A percentile compares a stretch with the other conserved stretches of the same genome.
Conservation (phyloP, 2,113 vertebrate species). For the Macrotis lagotis region DNA sequence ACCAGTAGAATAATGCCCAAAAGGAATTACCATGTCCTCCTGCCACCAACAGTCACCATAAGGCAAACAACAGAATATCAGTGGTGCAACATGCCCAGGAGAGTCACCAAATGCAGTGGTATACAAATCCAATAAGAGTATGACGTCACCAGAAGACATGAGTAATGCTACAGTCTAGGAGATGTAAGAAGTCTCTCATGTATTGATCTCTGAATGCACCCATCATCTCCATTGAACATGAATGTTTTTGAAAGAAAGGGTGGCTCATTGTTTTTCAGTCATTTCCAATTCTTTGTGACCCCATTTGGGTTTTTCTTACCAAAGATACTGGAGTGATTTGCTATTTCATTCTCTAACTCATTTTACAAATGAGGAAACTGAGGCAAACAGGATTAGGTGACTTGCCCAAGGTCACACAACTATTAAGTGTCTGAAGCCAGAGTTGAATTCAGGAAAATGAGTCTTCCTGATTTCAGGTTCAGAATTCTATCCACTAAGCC, state of each 20-base stretch:
- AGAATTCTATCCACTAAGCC: neutral
- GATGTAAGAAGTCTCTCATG: neutral
- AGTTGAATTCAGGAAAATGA: neutral
- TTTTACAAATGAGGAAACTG: neutral
- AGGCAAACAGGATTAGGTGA: neutral
- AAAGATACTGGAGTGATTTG: neutral
- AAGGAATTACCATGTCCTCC: no score
- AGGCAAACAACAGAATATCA: no score
- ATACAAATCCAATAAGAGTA: neutral
- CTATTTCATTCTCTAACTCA: neutral
- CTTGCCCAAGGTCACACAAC: neutral
- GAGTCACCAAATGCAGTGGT: neutral
- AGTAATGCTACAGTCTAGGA: neutral
- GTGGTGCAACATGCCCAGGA: neutral
- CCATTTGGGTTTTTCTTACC: neutral
- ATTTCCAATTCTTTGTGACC: neutral
- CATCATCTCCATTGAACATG: neutral
- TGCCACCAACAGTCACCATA: no score
- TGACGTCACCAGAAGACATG: neutral
- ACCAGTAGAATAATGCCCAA: no score
- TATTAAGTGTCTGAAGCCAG: neutral
- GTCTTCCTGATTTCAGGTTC: no score
- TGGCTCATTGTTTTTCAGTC: no score
- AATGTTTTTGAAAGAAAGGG: neutral
- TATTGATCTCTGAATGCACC: neutral